Percentiles rank a stretch among this genome's conserved stretches.
These are phyloP conservation scores for Mesorhabditis belari DNA, from an alignment of 2,888 invertebrate genomes.

Conservation along the genomic window DNA sequence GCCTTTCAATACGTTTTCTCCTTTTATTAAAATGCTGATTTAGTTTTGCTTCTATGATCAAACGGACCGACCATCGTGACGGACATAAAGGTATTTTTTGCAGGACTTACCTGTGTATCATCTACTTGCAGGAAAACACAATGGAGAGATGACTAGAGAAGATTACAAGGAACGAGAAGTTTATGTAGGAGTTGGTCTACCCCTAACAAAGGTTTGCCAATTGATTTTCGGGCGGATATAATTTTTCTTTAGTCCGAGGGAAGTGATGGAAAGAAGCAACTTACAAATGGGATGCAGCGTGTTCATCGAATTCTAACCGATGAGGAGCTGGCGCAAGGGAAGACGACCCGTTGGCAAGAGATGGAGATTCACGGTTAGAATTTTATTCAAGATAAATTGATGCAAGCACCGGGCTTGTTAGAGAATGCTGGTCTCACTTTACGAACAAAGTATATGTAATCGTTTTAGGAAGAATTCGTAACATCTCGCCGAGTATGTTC, in stretches of 20 bases:
- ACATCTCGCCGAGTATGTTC: conserved; percentile 84
- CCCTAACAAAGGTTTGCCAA: not conserved
- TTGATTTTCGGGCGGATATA: conserved; percentile 20
- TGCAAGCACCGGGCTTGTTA: not conserved
- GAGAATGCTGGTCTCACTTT: not conserved
- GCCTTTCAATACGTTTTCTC: too few relatives aligned
- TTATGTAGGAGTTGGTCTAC: not conserved
- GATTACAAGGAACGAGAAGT: not conserved
- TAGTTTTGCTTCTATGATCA: not conserved
- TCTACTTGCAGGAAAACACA: not conserved
- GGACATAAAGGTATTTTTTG: not conserved
- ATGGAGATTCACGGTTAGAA: conserved; percentile 48
- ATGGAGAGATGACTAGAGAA: not conserved
- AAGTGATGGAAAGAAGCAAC: conserved; percentile 25
- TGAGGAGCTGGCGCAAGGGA: conserved; percentile 42
- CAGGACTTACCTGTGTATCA: not conserved
- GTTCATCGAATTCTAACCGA: conserved; percentile 43
- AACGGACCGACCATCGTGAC: not conserved
- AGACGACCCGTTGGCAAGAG: conserved; percentile 43
- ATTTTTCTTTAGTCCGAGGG: conserved; percentile 37
- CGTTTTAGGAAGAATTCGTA: conserved; percentile 81
- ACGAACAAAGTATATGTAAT: not conserved
- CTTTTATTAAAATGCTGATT: too few relatives aligned
- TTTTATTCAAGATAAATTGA: too few relatives aligned
- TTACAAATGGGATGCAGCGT: conserved; percentile 41